Evolutionary conservation across 2,888 invertebrate species (phyloP), one percentile per base, ranked within the genome.

Genomic region (Nomada flava): DNA sequence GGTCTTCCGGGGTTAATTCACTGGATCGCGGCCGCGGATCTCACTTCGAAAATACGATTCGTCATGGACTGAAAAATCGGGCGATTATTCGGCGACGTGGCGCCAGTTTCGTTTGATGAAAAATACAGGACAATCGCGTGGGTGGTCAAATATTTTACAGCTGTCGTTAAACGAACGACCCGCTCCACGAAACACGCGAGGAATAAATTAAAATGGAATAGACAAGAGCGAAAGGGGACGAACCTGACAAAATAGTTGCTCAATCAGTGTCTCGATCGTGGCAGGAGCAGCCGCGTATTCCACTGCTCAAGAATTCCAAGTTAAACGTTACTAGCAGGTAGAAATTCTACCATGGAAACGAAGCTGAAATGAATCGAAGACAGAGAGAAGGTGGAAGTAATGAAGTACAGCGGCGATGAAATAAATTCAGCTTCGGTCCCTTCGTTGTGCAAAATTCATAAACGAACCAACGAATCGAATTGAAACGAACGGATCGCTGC

Each of bases 31-130:
- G 29, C 7, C 7, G 15, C 50, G 50, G 13, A 15, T 23, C 13
- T 9, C n/a, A 13, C 50, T n/a, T 52, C 52, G 44, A 77, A 64
- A 77, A 65, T 60, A 69, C 79, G 47, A 79, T 70, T 79, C 79
- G 70, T 77, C 64, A 64, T 23, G 50, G n/a, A 29, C 11, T 44
- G 59, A 77, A 70, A 64, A 77, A 77, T 79, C 79, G 65, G 70
- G 44, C 79, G 59, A 79, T 79, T 79, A 79, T 77, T 79, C 79
- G 70, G 52, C 64, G 70, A 20, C 69, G 52, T 52, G 64, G 55
- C 42, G 57, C 26, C 29, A 29, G 67, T 73, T 55, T 23, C 64
- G 52, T 42, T n/a, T 20, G 73, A 64, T 47, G 67, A 62, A 69
- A 77, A 79, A 69, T 77, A 69, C 29, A 44, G 69, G 69, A 23